Evolutionary conservation across 2,888 invertebrate species (phyloP).

Genomic region (Agonopterix arenella): DNA sequence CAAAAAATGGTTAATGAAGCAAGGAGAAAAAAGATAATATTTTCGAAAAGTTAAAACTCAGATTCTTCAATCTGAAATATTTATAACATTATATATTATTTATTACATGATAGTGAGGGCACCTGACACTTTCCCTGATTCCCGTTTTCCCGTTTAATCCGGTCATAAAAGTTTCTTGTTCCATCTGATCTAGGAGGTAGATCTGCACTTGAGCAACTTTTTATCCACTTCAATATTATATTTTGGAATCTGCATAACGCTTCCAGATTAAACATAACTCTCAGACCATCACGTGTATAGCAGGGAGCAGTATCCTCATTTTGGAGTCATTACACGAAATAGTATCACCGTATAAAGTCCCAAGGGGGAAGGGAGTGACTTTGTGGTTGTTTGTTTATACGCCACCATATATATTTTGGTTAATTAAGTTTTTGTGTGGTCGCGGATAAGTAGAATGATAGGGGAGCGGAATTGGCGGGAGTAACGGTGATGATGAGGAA

Average conservation of each 20-base stretch:
- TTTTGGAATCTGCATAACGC: not conserved
- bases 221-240: not conserved
- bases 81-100: no score
- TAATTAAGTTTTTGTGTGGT: constrained; percentile 73
- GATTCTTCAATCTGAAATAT: no score
- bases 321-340: constrained; percentile 76
- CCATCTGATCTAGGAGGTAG: no score
- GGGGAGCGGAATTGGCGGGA: constrained; percentile 37
- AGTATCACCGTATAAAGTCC: constrained; percentile 71
- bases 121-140: no score
- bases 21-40: no score
- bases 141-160: no score
- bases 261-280: constrained; percentile 14
- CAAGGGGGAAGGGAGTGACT: constrained; percentile 62
- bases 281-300: constrained; percentile 39
- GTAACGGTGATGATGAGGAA: constrained; percentile 29
- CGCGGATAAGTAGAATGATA: constrained; percentile 45
- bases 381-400: constrained; percentile 65
- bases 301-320: constrained; percentile 68
- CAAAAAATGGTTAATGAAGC: no score
- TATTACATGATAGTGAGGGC: no score
- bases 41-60: no score
- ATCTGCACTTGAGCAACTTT: no score
- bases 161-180: no score
- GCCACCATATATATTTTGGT: constrained; percentile 65